Evolutionary conservation across 30 jellyfish, hydroid and myxozoan species (phyloP).

Genomic region (Nemopilema nomurai): DNA sequence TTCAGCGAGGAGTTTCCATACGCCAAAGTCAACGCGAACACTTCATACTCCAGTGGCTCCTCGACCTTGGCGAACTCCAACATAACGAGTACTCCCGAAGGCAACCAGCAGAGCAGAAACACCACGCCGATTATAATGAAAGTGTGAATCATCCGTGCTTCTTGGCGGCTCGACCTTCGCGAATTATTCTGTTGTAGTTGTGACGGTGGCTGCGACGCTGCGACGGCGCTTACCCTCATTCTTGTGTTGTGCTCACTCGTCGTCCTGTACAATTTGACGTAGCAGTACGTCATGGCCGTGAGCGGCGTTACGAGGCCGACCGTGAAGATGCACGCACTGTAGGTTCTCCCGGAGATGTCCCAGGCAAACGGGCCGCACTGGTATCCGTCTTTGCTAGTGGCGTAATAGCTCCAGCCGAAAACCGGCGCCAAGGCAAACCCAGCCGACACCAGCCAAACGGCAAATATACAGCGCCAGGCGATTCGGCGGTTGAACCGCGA

Average conservation of each 20-base stretch:
- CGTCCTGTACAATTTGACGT: conserved; percentile 7
- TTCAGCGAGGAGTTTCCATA: conserved; percentile 69
- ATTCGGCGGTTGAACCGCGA: conserved; percentile 1
- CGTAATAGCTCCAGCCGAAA: conserved; percentile 75
- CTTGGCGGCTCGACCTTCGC: conserved; percentile 28
- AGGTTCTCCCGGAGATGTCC: conserved; percentile 24
- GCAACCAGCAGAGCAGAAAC: conserved; percentile 60
- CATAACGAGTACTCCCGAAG: conserved; percentile 28
- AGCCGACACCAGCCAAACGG: conserved; percentile 45
- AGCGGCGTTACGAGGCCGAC: conserved; percentile 38
- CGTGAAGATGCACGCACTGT: conserved; percentile 27
- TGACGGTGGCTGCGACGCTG: neutral
- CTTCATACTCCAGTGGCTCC: conserved; percentile 44
- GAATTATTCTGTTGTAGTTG: neutral
- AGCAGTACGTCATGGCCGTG: conserved; percentile 36
- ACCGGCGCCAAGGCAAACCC: conserved; percentile 71
- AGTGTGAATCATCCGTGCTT: conserved; percentile 56
- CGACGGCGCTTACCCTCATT: conserved; percentile 22
- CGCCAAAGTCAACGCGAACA: conserved; percentile 53
- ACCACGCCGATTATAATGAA: conserved; percentile 29
- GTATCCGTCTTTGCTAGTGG: conserved; percentile 24
- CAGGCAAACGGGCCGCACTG: conserved; percentile 63
- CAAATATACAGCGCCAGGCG: conserved; percentile 1
- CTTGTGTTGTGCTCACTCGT: conserved; percentile 13
- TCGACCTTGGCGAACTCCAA: conserved; percentile 33